Conservation (phyloP, 2,888 invertebrate genomes). For the Cecidostiba fungosa region DNA sequence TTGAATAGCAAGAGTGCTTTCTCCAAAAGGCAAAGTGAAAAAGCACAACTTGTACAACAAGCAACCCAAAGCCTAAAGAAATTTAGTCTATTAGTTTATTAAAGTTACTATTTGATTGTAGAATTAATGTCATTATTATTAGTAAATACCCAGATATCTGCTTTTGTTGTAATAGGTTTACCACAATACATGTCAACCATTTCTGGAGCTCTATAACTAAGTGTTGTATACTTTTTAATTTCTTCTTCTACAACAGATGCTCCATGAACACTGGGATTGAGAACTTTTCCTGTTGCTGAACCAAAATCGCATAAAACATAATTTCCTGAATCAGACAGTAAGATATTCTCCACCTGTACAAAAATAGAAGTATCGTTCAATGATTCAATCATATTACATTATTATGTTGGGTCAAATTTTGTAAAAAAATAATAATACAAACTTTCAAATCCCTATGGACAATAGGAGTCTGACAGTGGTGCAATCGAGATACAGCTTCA, state of each 20-base stretch:
- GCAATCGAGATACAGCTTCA: slow-evolving; percentile 93
- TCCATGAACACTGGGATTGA: slow-evolving; percentile 86
- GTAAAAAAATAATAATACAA: slow-evolving; percentile 1
- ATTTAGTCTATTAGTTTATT: slow-evolving; percentile 2
- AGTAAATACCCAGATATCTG: slow-evolving; percentile 90
- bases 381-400: not conserved
- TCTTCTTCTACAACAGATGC: slow-evolving; percentile 90
- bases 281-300: slow-evolving; percentile 91
- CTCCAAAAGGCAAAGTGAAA: slow-evolving; percentile 94
- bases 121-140: slow-evolving; percentile 6
- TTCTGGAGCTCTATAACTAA: slow-evolving; percentile 94
- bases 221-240: slow-evolving; percentile 93
- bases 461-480: slow-evolving; percentile 96
- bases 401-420: not conserved
- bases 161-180: slow-evolving; percentile 91
- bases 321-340: slow-evolving; percentile 89
- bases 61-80: slow-evolving; percentile 90
- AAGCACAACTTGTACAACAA: slow-evolving; percentile 94
- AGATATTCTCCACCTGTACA: slow-evolving; percentile 91
- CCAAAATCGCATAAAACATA: slow-evolving; percentile 97
- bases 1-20: slow-evolving; percentile 95
- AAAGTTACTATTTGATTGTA: not conserved
- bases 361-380: slow-evolving; percentile 49
- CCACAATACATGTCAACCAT: slow-evolving; percentile 96
- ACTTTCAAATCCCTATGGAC: slow-evolving; percentile 95